Percentiles rank a stretch among this genome's conserved stretches.
These are phyloP conservation scores for Antigone vipio DNA, from an alignment of 2,113 vertebrate genomes.

Conservation along the genomic window DNA sequence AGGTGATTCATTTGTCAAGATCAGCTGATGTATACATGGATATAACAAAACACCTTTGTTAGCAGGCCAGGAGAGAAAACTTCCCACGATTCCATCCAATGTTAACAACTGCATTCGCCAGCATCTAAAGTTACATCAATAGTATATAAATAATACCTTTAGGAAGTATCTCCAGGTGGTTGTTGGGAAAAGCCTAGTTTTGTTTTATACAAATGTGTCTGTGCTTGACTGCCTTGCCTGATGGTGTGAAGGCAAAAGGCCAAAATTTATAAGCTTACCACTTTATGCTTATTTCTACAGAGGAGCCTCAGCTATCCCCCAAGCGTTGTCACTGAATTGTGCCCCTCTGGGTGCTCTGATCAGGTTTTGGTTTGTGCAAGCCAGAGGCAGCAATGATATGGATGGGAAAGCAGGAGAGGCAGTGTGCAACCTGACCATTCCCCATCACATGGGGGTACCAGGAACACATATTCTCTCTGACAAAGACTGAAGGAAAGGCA, in stretches of 20 bases:
- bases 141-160: background rate
- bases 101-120: background rate
- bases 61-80: background rate
- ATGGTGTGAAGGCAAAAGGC: background rate
- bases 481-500: background rate
- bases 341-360: background rate
- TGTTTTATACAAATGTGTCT: background rate
- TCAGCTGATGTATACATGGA: background rate
- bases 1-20: background rate
- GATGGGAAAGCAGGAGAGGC: background rate
- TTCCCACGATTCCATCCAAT: background rate
- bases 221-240: background rate
- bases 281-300: background rate
- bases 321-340: background rate
- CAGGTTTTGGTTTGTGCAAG: background rate
- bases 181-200: background rate
- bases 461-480: background rate
- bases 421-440: background rate
- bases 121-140: background rate
- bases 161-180: background rate
- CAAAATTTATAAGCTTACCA: background rate
- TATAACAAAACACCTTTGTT: background rate
- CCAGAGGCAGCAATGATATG: background rate
- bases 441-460: rapidly evolving
- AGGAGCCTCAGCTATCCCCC: background rate